These are phyloP conservation scores for Standfussiana lucernea DNA, from an alignment of 2,888 invertebrate genomes.

Conservation along the genomic window DNA sequence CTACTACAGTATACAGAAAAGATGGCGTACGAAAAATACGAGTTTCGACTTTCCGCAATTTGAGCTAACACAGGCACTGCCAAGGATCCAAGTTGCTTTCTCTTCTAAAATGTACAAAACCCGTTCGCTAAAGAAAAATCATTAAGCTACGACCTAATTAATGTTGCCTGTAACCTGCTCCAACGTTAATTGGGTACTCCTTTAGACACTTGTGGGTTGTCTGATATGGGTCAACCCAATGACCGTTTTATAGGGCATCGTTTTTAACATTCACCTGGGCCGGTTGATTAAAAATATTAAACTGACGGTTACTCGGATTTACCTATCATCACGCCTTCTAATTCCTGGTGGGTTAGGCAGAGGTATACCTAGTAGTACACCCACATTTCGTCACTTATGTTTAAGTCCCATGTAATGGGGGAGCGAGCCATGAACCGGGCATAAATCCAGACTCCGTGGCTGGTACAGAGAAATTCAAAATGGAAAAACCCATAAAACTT, in stretches of 20 bases:
- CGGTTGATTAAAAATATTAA: neutral
- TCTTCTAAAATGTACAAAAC: neutral
- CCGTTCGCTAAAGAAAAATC: neutral
- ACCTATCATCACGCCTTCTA: too few relatives aligned
- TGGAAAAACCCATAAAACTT: neutral
- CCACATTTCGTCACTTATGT: too few relatives aligned
- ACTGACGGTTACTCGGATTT: neutral
- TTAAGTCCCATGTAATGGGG: too few relatives aligned
- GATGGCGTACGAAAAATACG: too few relatives aligned
- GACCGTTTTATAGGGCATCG: neutral
- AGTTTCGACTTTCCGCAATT: neutral
- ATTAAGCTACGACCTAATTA: constrained; percentile 6
- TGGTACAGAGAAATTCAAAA: neutral
- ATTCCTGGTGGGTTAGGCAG: too few relatives aligned
- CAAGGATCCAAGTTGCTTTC: neutral
- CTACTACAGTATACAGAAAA: too few relatives aligned
- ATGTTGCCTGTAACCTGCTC: neutral
- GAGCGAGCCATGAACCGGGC: too few relatives aligned
- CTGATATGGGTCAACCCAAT: constrained; percentile 5
- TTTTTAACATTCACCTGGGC: neutral
- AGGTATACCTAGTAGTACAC: too few relatives aligned
- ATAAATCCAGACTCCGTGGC: too few relatives aligned
- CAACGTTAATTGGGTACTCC: constrained; percentile 1
- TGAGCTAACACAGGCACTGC: neutral
- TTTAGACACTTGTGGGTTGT: neutral